A percentile compares a stretch with the other conserved stretches of the same genome.
phyloP scores from a whole-genome alignment of 1,140 invertebrate genomes.

The Akabosia matsudoensis region DNA sequence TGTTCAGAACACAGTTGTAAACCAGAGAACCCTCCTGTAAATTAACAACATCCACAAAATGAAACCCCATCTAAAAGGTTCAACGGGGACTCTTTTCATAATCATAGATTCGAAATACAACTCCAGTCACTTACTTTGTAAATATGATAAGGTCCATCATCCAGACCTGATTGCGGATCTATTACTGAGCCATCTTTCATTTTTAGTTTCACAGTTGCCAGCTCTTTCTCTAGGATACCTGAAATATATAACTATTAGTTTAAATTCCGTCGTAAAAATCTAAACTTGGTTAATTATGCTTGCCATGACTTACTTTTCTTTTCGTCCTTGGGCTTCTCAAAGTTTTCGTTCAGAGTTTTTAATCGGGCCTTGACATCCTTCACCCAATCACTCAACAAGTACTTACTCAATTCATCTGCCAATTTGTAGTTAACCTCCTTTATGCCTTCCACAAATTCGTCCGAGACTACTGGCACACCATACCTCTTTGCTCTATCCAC shows the following conservation, averaged over 20 bases:
- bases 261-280: too few relatives aligned
- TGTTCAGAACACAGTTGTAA: slow-evolving; percentile 74
- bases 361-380: slow-evolving; percentile 60
- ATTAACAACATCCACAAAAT: neutral
- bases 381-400: slow-evolving; percentile 77
- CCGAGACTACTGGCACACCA: slow-evolving; percentile 74
- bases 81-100: too few relatives aligned
- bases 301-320: too few relatives aligned
- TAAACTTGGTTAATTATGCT: slow-evolving; percentile 2
- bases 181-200: slow-evolving; percentile 78
- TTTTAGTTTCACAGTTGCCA: neutral
- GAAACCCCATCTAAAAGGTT: neutral
- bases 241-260: too few relatives aligned
- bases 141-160: slow-evolving; percentile 73
- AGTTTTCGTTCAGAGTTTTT: slow-evolving; percentile 25
- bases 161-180: slow-evolving; percentile 82
- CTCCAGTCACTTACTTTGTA: slow-evolving; percentile 55
- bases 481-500: slow-evolving; percentile 65
- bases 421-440: slow-evolving; percentile 57
- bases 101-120: neutral
- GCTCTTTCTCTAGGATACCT: too few relatives aligned
- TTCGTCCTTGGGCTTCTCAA: slow-evolving; percentile 20
- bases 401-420: slow-evolving; percentile 64
- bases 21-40: slow-evolving; percentile 51
- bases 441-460: slow-evolving; percentile 68